Evolutionary conservation across 2,888 invertebrate genomes (phyloP), one percentile per base, ranked within the genome.

Genomic region (Pterostichus niger): DNA sequence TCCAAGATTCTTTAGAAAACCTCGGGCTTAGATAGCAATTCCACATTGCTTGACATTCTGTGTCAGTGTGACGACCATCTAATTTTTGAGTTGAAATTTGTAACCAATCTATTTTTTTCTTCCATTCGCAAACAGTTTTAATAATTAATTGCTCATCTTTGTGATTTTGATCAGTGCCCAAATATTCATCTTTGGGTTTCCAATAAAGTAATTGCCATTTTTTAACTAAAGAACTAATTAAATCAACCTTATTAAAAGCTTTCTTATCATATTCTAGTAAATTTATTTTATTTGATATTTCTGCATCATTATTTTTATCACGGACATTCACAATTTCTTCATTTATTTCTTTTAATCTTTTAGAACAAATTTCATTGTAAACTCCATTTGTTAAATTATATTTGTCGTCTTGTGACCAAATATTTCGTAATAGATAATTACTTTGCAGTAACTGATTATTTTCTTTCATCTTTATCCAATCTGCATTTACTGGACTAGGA

Each of bases 1-100:
- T 90, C 93, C 94, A 94, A 6, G 87, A 86, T 1, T 85, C 86
- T 68, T 93, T 95, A 84, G 93, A 95, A 13, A 95, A 91, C 13
- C 91, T 88, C 0, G 96, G 95, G 88, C 94, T 94, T 68, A 95
- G 88, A 86, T 93, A 94, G 24, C 94, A 90, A 83, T 93, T 92
- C 96, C 96, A 96, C 87, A 95, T 92, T 0, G 94, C 91, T 85
- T 91, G 89, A 87, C 95, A 96, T 87, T 95, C 95, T 9, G 90
- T 89, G 0, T 93, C 89, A 0, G 91, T 91, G 86, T 95, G 95
- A n/a, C 93, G 91, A 46, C 90, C 88, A 84, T 85, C 86, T n/a
- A 91, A 88, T 84, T 89, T 88, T 31, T 87, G 87, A 6, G 88
- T 88, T 0, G 93, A 89, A 76, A 94, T 89, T 80, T 90, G 89